Evolutionary conservation across 2,113 vertebrate genomes (phyloP).

Genomic region (Sylvia atricapilla): DNA sequence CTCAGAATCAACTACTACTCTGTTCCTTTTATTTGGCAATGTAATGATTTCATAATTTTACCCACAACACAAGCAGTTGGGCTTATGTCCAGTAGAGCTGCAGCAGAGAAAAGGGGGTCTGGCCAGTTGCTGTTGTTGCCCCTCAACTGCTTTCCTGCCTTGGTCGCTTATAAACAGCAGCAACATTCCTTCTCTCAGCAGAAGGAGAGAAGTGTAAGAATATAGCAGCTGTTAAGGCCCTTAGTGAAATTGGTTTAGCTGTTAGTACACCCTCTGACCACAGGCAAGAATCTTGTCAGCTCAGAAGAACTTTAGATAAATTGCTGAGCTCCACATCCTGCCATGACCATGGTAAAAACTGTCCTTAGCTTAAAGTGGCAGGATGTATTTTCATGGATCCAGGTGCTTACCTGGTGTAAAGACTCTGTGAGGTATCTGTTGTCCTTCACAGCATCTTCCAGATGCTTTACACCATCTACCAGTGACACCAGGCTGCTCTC

Average conservation of each 20-base stretch:
- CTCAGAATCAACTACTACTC: background rate
- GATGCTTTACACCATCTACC: background rate
- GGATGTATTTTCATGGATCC: background rate
- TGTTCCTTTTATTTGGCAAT: background rate
- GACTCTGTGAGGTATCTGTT: accelerated
- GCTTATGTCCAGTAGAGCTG: background rate
- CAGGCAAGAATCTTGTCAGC: background rate
- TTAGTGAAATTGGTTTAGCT: background rate
- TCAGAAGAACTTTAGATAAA: background rate
- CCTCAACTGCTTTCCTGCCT: background rate
- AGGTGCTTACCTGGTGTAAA: background rate
- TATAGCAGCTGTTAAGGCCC: background rate
- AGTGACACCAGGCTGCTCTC: background rate
- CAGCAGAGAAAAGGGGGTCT: background rate
- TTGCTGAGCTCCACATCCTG: background rate
- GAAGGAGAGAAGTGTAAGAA: background rate
- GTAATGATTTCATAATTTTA: background rate
- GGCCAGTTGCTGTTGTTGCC: background rate
- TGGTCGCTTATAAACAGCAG: background rate
- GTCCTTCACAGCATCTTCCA: background rate
- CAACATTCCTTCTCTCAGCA: background rate
- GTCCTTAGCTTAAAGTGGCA: background rate
- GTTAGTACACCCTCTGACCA: background rate
- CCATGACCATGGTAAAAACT: background rate
- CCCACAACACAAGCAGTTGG: background rate